Base-by-base conservation (phyloP, 2,888 invertebrate species). In the Scaeva pyrastri region DNA sequence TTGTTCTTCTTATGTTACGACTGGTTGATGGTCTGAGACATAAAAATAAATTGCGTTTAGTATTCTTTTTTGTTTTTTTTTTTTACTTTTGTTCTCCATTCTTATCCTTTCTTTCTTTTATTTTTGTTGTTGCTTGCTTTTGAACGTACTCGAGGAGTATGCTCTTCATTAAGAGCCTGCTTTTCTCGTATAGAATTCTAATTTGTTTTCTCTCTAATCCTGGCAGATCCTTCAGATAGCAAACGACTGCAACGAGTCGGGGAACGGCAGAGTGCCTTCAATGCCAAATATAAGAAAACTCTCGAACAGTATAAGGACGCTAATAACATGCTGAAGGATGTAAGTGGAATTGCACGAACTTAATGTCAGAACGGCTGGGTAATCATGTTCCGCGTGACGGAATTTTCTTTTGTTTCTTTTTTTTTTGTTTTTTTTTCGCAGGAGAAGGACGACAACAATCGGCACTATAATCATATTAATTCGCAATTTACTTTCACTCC, bases 401-500 rank as follows among this genome's bases (percentile, higher is more conserved):
- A 75, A 58, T 60, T 52, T 48, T 39, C 62, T 19, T 39, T 68
- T 80, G 75, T 19, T 78, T 19, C 58, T 58, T 50, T 62, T 19
- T 78, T 19, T 64, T 58, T 50, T 62, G 31, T 43, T 71, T 85
- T 88, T 78, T 10, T 89, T 36, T 11, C n/a, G 39, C 21, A 91
- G 91, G 92, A 91, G 88, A 91, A 92, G 89, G 92, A 93, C 88
- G 93, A 93, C 88, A 92, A 92, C 89, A 93, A 93, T 90, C 91
- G 91, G 55, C 92, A 92, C 88, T 92, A 91, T 84, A 93, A 93
- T 90, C 92, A 93, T 88, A 92, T 93, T 89, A 93, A 91, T 90
- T 93, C 94, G 81, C 93, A 94, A 89, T 95, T 95, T 91, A 95
- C 95, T 60, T 94, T 95, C 90, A 95, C 95, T 21, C 96, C 96